These are phyloP conservation scores for Azemiops feae DNA, from an alignment of 2,113 vertebrate genomes.

Conservation along the genomic window DNA sequence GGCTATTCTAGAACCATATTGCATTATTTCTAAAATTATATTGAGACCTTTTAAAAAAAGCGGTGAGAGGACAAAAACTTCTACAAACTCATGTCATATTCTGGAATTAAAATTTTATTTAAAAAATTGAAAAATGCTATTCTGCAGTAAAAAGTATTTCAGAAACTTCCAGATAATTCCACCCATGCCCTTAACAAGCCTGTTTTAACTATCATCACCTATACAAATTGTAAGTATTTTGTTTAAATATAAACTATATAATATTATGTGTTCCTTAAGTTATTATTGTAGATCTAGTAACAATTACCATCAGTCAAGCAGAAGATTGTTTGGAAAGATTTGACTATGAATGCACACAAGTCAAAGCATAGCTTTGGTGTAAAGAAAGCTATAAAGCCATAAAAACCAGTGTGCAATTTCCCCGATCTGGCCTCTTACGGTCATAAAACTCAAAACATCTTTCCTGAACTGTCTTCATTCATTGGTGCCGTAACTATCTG, in stretches of 20 bases:
- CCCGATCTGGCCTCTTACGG: constrained; percentile 54
- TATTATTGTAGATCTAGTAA: constrained; percentile 28
- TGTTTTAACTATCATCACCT: not conserved
- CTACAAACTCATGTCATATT: not conserved
- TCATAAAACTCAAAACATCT: constrained; percentile 70
- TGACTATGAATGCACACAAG: constrained; percentile 55
- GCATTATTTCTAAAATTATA: not conserved
- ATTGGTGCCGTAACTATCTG: constrained; percentile 62
- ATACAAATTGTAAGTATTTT: not conserved
- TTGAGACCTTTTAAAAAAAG: not conserved
- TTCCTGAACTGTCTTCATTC: constrained; percentile 65
- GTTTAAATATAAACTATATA: not conserved
- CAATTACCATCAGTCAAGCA: constrained; percentile 42
- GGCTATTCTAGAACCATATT: not conserved
- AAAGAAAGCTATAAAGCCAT: constrained; percentile 70
- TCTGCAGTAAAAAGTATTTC: not conserved
- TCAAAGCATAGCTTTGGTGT: constrained; percentile 52
- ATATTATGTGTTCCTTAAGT: constrained; percentile 14
- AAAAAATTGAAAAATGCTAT: not conserved
- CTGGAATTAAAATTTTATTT: not conserved
- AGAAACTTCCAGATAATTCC: not conserved
- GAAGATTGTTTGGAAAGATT: constrained; percentile 21
- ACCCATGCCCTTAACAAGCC: not conserved
- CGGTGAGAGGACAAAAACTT: not conserved
- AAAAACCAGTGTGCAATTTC: constrained; percentile 55